Evolutionary conservation across 1,140 invertebrate species (phyloP), one percentile per base, ranked within the genome.

Genomic region (Leptinotarsa undecemlineata): DNA sequence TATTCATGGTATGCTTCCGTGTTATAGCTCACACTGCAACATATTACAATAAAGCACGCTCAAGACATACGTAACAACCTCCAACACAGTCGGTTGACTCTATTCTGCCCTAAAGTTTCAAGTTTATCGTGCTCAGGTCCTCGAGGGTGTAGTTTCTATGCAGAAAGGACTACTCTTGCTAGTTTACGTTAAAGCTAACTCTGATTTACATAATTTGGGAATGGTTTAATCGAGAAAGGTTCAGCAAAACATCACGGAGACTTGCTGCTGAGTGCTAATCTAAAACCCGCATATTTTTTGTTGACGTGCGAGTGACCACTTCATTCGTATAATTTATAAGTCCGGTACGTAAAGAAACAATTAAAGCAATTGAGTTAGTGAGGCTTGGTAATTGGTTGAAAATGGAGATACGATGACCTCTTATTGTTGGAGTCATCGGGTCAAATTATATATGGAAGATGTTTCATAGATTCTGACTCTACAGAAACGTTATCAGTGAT

Each of bases 121-220:
- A 75, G 74, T 75, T 75, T 75, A 72, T 75, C 66, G 74, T 72
- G 68, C 63, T 61, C 47, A 68, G 57, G 64, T 69, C 47, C 61
- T 26, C 62, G 47, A 57, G 74, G 74, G 63, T 57, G 17, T 68
- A 75, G 69, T 75, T 75, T 71, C 63, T 61, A 71, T 61, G 42
- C 21, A 64, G 74, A 71, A 71, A 75, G 48, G 69, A 71, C 42
- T 71, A 75, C 71, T 75, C 62, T 64, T 66, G 64, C 64, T 23
- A 20, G 64, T 66, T 66, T 17, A 66, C 17, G 20, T 66, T 66
- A 17, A 20, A 66, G 64, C 33, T 66, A 66, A 42, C 64, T n/a
- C 14, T 33, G 70, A 75, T 75, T 75, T 75, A 68, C 74, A 75
- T 75, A 71, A 72, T 75, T 64, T 75, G 57, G 64, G 33, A 42